These are phyloP conservation scores for Drosophila prosaltans DNA, from an alignment of 1,140 invertebrate genomes.

Conservation along the genomic window DNA sequence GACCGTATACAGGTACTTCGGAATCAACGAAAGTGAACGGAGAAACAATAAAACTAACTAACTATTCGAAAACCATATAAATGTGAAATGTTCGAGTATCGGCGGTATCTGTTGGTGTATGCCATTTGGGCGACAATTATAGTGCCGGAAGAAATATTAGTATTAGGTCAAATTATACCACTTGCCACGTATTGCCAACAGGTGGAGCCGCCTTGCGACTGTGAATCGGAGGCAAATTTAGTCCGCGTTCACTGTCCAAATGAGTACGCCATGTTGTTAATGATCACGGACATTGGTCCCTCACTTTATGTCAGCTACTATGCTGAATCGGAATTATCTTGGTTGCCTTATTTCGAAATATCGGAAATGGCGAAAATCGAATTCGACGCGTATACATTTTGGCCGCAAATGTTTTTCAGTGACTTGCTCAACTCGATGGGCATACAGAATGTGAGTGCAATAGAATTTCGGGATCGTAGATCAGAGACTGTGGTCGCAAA, in stretches of 20 bases:
- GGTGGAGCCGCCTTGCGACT: constrained; percentile 40
- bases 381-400: constrained; percentile 65
- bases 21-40: neutral
- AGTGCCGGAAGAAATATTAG: neutral
- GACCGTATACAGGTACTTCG: neutral
- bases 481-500: constrained; percentile 29
- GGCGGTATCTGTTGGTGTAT: constrained; percentile 35
- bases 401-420: constrained; percentile 48
- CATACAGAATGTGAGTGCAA: constrained; percentile 37
- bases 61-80: constrained; percentile 15
- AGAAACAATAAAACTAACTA: constrained; percentile 36
- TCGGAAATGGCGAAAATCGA: constrained; percentile 51
- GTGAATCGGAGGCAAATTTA: constrained; percentile 59
- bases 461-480: constrained; percentile 61
- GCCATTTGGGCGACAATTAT: constrained; percentile 3
- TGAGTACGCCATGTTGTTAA: constrained; percentile 67
- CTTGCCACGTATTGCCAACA: constrained; percentile 56
- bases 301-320: constrained; percentile 67
- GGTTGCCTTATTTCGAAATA: constrained; percentile 59
- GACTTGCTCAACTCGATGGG: constrained; percentile 48
- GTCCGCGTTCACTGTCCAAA: constrained; percentile 54
- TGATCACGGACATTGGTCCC: constrained; percentile 49
- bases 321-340: constrained; percentile 20
- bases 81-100: constrained; percentile 41
- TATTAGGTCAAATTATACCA: constrained; percentile 54